Evolutionary conservation across 35 echinoderm and acorn worm species (phyloP), one percentile per base, ranked within the genome.

Genomic region (Stichopus chloronotus): DNA sequence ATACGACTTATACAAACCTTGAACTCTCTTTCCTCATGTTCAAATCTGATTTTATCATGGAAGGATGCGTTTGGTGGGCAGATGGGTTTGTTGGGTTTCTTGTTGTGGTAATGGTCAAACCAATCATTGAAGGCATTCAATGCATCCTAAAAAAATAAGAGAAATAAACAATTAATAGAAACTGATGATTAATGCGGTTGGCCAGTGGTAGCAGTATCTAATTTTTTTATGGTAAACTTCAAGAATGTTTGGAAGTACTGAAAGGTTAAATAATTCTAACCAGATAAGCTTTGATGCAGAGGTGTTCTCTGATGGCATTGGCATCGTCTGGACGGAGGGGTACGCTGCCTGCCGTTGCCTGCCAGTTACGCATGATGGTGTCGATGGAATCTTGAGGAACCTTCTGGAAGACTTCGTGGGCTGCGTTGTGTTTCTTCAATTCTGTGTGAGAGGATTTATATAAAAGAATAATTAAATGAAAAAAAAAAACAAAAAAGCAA

Each of bases 101-200:
- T 96, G 92, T 95, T 92, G 94, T 99, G 97, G 30, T 92, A 96
- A 43, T 95, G 95, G 24, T 93, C 95, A 92, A 99, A 99, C 97
- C 95, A 99, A 65, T 96, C 94, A 79, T 99, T 99, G 92, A 96
- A 99, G 13, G 95, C 83, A 95, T 95, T 92, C 4, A 95, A 81
- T 30, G 92, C 97, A 95, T 95, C 92, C 97, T 99, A 91, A 25
- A 25, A 25, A 2, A 22, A 92, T 76, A 93, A 43, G 52, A 53
- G 6, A 87, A 5, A 92, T 21, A 19, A 80, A 83, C 30, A 76
- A 7, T 30, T 55, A 7, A 2, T 2, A 14, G 0, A 85, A 30
- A 12, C 17, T 58, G 14, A 21, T 25, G 4, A 57, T 7, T 56
- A 85, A 9, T 85, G 43, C 2, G 19, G 1, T 85, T 7, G 22